Conservation (phyloP, 2,797 vertebrate genomes). For the Chiroxiphia lanceolata region DNA sequence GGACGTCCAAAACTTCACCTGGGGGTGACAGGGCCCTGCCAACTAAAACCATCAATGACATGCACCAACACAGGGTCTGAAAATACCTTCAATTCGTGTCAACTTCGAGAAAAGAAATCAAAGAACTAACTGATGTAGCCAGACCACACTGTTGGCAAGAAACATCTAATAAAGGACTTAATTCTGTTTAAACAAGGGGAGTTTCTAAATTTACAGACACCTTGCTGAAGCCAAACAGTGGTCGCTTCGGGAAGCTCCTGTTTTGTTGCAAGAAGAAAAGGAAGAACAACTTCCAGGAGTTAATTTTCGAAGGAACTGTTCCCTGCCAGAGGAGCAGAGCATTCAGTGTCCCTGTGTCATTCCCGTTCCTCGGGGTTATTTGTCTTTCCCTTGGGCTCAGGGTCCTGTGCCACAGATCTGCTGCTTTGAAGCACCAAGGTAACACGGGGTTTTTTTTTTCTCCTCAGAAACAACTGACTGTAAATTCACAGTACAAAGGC, state of each 20-base stretch:
- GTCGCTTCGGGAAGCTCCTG: rapidly evolving
- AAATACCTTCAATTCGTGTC: rapidly evolving
- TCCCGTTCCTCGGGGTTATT: rapidly evolving
- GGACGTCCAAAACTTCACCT: neutral
- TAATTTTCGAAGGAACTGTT: neutral
- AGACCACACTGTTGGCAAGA: neutral
- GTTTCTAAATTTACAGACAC: neutral
- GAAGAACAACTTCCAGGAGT: neutral
- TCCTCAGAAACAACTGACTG: neutral
- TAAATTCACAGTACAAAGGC: constrained; percentile 30
- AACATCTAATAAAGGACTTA: neutral
- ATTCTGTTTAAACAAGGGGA: neutral
- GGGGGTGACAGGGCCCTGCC: neutral
- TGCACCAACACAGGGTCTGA: rapidly evolving
- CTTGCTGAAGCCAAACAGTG: rapidly evolving
- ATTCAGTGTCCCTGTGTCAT: rapidly evolving
- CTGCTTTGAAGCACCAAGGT: neutral
- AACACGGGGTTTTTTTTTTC: neutral
- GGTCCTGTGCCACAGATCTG: neutral
- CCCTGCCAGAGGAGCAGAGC: neutral
- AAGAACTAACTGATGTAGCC: neutral
- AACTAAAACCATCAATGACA: neutral
- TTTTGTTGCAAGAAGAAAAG: neutral
- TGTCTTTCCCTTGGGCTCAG: neutral
- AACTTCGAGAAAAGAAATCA: neutral